Conservation (phyloP, 2,113 vertebrate genomes). For the Pseudorasbora parva region DNA sequence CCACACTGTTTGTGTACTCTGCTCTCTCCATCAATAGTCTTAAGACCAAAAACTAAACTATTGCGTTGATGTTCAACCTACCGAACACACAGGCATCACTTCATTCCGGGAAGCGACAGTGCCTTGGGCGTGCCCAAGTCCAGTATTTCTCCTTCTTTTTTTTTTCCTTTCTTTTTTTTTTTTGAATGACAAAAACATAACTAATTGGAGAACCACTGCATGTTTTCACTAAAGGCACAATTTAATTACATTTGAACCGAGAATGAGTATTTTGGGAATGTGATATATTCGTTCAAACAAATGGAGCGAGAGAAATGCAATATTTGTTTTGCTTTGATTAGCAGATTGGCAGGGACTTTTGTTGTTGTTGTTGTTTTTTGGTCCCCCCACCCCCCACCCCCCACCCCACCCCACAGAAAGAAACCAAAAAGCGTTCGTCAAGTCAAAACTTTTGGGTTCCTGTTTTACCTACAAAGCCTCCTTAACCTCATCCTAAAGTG, state of each 20-base stretch:
- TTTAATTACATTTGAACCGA: conserved; percentile 84
- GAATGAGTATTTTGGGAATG: conserved; percentile 83
- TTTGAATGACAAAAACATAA: conserved; percentile 78
- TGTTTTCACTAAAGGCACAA: conserved; percentile 85
- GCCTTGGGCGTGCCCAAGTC: conserved; percentile 73
- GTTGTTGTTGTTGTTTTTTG: conserved; percentile 52
- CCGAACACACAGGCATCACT: conserved; percentile 53
- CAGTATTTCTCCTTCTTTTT: conserved; percentile 59
- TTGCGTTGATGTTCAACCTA: conserved; percentile 41
- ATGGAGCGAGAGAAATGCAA: conserved; percentile 83
- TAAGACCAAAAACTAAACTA: conserved; percentile 45
- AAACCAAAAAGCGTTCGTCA: conserved; percentile 69
- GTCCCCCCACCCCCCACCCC: too few species aligned
- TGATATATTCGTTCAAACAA: conserved; percentile 82
- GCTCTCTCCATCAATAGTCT: conserved; percentile 42
- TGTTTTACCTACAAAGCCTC: conserved; percentile 3
- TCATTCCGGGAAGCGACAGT: conserved; percentile 68
- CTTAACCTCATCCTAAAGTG: background rate
- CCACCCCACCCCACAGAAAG: too few species aligned
- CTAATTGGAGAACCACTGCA: conserved; percentile 83
- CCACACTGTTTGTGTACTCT: conserved; percentile 41
- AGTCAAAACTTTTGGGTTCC: conserved; percentile 54
- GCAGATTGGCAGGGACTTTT: conserved; percentile 76
- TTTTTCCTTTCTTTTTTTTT: conserved; percentile 60
- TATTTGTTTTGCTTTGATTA: conserved; percentile 85